These are phyloP conservation scores for Syrista parreyssii DNA, from an alignment of 2,888 invertebrate genomes.

Conservation along the genomic window DNA sequence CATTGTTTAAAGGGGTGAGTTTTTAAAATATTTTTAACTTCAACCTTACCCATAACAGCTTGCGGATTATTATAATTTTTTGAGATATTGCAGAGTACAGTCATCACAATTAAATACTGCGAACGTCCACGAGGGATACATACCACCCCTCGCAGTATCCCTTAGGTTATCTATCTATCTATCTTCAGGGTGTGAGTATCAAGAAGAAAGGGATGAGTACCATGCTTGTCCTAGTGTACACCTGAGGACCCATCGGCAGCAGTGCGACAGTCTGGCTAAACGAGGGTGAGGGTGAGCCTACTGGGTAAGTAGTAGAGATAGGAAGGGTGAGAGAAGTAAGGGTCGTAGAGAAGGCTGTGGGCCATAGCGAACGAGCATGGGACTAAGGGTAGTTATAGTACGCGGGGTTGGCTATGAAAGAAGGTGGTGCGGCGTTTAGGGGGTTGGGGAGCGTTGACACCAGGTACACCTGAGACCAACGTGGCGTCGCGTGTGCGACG, in stretches of 20 bases:
- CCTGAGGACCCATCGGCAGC: not conserved
- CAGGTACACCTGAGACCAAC: constrained; percentile 8
- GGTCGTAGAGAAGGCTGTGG: not conserved
- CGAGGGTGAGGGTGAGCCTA: not conserved
- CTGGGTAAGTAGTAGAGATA: not conserved
- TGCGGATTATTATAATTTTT: not conserved
- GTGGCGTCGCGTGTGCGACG: not conserved
- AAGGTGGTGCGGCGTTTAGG: not conserved
- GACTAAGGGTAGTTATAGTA: not conserved
- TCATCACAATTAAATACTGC: not conserved
- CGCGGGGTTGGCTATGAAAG: not conserved
- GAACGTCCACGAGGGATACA: not conserved
- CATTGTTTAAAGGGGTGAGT: not conserved
- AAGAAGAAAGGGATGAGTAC: not conserved
- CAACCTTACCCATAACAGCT: not conserved
- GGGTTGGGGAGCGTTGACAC: not conserved
- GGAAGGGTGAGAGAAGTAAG: not conserved
- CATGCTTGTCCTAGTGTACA: not conserved
- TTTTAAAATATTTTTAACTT: not conserved
- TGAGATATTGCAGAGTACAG: not conserved
- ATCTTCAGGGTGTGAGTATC: not conserved
- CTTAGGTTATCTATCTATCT: not conserved
- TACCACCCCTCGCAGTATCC: not conserved
- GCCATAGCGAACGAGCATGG: not conserved
- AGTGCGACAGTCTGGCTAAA: not conserved